phyloP scores from a whole-genome alignment of 2,113 vertebrate genomes.

The Saimiri boliviensis region DNA sequence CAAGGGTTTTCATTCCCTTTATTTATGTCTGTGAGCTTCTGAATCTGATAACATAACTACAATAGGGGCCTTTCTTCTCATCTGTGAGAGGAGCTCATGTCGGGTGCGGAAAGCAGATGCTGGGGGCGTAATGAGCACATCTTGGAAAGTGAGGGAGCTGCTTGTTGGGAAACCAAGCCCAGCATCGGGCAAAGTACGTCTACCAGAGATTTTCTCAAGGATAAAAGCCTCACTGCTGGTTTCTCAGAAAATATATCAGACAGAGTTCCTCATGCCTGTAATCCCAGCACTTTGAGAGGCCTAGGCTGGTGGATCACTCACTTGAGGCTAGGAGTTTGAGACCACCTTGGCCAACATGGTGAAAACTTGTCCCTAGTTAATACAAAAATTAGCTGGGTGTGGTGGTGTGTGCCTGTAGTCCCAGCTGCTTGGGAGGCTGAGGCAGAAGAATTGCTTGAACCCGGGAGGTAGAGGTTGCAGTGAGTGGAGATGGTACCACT shows the following conservation, averaged over 20 bases:
- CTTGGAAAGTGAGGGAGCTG: background rate
- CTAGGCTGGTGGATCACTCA: no score
- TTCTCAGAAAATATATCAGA: background rate
- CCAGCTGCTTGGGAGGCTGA: no score
- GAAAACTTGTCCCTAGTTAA: no score
- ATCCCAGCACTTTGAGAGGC: no score
- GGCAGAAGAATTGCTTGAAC: no score
- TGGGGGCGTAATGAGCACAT: background rate
- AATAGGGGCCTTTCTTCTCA: constrained; percentile 60
- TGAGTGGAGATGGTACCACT: no score
- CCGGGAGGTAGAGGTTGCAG: no score
- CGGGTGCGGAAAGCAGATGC: background rate
- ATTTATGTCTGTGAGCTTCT: constrained; percentile 18
- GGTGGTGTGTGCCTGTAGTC: no score
- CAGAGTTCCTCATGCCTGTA: no score
- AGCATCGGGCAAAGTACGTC: background rate
- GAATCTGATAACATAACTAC: constrained; percentile 61
- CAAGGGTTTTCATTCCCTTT: constrained; percentile 32
- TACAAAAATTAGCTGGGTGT: no score
- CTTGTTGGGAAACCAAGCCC: background rate
- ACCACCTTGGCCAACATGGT: no score
- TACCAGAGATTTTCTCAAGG: background rate
- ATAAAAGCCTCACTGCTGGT: background rate
- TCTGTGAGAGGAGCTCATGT: background rate
- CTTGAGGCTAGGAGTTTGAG: no score